Evolutionary conservation across 2,797 vertebrate genomes (phyloP).

Genomic region (Artibeus lituratus): DNA sequence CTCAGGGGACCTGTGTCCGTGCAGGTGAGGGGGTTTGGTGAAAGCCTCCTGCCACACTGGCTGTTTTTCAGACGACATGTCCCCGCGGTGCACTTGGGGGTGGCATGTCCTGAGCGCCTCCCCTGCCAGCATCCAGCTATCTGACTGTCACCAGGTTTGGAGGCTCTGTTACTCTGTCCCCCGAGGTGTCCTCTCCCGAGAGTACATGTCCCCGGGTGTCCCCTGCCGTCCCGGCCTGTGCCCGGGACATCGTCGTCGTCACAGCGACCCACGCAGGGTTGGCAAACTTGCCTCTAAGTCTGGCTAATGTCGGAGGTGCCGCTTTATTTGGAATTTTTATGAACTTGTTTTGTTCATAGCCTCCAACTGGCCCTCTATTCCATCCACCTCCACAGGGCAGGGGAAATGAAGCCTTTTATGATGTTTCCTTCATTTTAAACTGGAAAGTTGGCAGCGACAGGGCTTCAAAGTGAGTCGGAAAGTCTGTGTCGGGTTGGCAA

Average conservation of each 20-base stretch:
- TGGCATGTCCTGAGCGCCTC: background rate
- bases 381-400: slow-evolving; percentile 24
- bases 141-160: too few species aligned
- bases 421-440: background rate
- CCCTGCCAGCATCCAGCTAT: background rate
- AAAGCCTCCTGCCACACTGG: too few species aligned
- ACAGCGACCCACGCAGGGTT: background rate
- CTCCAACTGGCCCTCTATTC: background rate
- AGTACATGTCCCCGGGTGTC: background rate
- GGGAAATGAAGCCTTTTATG: background rate
- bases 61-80: background rate
- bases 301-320: background rate
- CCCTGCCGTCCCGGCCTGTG: background rate
- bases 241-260: background rate
- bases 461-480: background rate
- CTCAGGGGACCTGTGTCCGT: background rate
- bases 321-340: background rate
- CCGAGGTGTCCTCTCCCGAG: background rate
- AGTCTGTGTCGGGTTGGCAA: slow-evolving; percentile 11
- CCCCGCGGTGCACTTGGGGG: background rate
- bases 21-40: too few species aligned
- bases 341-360: slow-evolving; percentile 24
- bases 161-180: background rate
- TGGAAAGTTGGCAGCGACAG: slow-evolving; percentile 47
- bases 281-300: background rate